phyloP scores from a whole-genome alignment of 2,113 vertebrate species.

The Lampris incognitus region DNA sequence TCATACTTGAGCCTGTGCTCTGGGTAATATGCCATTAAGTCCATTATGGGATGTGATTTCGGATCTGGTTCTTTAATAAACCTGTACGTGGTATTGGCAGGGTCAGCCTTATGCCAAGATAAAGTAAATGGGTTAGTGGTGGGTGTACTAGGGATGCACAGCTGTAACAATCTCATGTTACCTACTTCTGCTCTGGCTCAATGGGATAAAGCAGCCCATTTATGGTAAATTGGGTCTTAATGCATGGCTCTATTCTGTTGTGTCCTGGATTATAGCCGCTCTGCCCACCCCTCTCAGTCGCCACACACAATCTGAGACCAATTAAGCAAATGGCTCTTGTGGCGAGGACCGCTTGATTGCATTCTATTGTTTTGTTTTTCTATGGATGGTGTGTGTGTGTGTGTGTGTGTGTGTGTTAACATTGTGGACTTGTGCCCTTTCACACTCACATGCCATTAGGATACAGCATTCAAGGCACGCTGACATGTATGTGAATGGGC shows the following conservation, averaged over 20 bases:
- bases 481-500: background rate
- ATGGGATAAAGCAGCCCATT: slow-evolving; percentile 55
- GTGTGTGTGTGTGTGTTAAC: background rate
- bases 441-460: background rate
- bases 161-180: slow-evolving; percentile 43
- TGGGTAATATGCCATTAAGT: background rate
- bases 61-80: slow-evolving; percentile 30
- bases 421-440: too few relatives aligned
- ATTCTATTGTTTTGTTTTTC: slow-evolving; percentile 38
- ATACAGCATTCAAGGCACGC: background rate
- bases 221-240: slow-evolving; percentile 66
- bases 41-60: background rate
- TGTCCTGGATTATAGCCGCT: slow-evolving; percentile 60
- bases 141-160: slow-evolving; percentile 37
- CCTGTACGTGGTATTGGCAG: background rate
- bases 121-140: slow-evolving; percentile 36
- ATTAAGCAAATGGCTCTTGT: slow-evolving; percentile 75
- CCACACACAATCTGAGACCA: slow-evolving; percentile 52
- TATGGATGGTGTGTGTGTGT: background rate
- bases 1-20: background rate
- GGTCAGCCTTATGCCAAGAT: slow-evolving; percentile 22
- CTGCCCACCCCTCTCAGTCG: slow-evolving; percentile 54
- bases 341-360: slow-evolving; percentile 39
- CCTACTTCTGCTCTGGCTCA: slow-evolving; percentile 43
- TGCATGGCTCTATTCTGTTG: slow-evolving; percentile 53